These are phyloP conservation scores for Agrilus cyanescens DNA, from an alignment of 2,888 invertebrate genomes.

Conservation along the genomic window DNA sequence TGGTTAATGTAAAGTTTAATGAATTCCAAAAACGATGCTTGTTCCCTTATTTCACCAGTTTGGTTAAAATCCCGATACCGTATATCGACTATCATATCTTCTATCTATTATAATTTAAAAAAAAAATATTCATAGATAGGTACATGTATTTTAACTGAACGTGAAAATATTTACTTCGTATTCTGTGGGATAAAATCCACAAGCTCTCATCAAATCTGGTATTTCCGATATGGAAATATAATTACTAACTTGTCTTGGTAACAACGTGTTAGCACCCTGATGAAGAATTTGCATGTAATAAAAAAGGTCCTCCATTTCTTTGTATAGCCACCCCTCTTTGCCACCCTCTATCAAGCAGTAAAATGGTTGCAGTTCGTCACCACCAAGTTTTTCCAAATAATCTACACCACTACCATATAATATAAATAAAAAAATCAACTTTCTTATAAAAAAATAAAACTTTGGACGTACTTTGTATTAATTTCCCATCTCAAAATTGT, in stretches of 20 bases:
- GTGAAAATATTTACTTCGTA: conserved; percentile 47
- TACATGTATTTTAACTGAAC: background rate
- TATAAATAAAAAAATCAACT: background rate
- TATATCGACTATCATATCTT: conserved; percentile 48
- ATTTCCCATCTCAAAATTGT: conserved; percentile 47
- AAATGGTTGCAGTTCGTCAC: conserved; percentile 51
- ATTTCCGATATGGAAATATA: conserved; percentile 52
- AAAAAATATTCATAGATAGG: background rate
- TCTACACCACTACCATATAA: conserved; percentile 38
- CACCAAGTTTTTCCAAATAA: conserved; percentile 39
- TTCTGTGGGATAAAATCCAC: conserved; percentile 65
- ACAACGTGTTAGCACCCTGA: conserved; percentile 55
- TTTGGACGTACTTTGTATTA: conserved; percentile 36
- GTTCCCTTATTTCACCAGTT: conserved; percentile 36
- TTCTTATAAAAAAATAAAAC: conserved; percentile 17
- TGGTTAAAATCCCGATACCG: conserved; percentile 40
- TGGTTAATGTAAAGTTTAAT: conserved; percentile 56
- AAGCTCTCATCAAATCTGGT: conserved; percentile 60
- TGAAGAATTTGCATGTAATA: conserved; percentile 65
- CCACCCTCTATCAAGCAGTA: conserved; percentile 61
- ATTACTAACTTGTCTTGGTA: conserved; percentile 47
- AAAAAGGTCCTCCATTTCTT: conserved; percentile 62
- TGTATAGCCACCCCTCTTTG: conserved; percentile 55
- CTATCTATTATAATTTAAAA: conserved; percentile 35
- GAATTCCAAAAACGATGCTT: conserved; percentile 54